These are phyloP conservation scores for Neelides sp. DNA, from an alignment of 1,140 invertebrate genomes.

Conservation along the genomic window DNA sequence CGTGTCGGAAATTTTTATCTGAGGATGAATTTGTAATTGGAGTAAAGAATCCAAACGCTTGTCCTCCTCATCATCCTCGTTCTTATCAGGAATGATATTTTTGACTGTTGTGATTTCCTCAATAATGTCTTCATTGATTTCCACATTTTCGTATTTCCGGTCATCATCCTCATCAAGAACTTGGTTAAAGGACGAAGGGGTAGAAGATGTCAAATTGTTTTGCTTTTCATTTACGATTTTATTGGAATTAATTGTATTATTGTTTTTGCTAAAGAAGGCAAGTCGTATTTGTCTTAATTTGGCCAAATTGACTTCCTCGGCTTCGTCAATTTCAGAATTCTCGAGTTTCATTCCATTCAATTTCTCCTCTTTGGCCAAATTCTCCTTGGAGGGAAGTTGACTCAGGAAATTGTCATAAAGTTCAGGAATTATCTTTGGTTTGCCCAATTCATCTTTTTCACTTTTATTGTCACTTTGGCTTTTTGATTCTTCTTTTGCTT, in stretches of 20 bases:
- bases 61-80: constrained; percentile 24
- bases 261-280: constrained; percentile 24
- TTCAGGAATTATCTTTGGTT: constrained; percentile 12
- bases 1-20: background rate
- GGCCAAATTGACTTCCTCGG: constrained; percentile 21
- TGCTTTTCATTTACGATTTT: background rate
- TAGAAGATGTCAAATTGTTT: background rate
- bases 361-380: constrained; percentile 19
- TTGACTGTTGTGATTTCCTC: too few relatives aligned
- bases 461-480: background rate
- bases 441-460: too few relatives aligned
- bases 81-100: too few relatives aligned
- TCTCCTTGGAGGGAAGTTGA: constrained; percentile 26
- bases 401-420: constrained; percentile 27
- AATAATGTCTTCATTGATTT: background rate
- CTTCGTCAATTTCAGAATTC: constrained; percentile 7
- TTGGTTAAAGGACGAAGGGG: too few relatives aligned
- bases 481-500: background rate
- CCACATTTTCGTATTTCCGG: background rate
- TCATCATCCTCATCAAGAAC: background rate
- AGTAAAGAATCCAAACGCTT: constrained; percentile 20
- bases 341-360: constrained; percentile 19
- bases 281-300: constrained; percentile 22
- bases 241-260: background rate
- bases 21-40: background rate